Conservation (phyloP, 2,113 vertebrate genomes). For the Indicator maculatus region DNA sequence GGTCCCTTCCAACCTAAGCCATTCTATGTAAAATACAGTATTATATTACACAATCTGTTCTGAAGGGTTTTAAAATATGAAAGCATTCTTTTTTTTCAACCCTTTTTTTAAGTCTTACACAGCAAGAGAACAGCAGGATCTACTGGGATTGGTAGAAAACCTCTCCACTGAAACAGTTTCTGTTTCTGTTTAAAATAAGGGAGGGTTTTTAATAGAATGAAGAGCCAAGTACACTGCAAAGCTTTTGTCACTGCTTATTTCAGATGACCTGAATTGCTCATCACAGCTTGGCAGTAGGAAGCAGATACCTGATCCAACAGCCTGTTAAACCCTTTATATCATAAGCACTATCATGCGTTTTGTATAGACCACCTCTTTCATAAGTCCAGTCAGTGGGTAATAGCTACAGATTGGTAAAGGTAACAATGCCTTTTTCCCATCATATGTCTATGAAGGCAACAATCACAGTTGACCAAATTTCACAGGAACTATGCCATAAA, state of each 20-base stretch:
- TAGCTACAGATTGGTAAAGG: background rate
- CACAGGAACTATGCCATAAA: background rate
- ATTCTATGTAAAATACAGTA: background rate
- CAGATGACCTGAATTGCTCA: background rate
- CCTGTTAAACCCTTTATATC: background rate
- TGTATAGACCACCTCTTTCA: background rate
- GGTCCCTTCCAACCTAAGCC: too few species aligned
- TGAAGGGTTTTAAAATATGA: background rate
- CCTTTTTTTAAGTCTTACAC: accelerated
- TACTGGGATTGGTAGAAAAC: background rate
- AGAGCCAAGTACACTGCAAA: background rate
- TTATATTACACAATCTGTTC: background rate
- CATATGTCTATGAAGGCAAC: background rate
- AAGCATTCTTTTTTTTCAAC: background rate
- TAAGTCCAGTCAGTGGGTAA: background rate
- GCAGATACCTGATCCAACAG: background rate
- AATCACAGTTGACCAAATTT: slow-evolving; percentile 25
- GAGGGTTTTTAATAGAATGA: background rate
- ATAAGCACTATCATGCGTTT: background rate
- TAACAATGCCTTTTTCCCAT: background rate
- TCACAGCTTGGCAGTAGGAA: background rate
- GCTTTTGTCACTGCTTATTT: slow-evolving; percentile 15
- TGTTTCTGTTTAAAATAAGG: background rate
- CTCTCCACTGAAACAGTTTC: background rate
- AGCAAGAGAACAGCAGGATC: accelerated